These are phyloP conservation scores for Patella depressa DNA, from an alignment of 2,888 invertebrate genomes.

Conservation along the genomic window DNA sequence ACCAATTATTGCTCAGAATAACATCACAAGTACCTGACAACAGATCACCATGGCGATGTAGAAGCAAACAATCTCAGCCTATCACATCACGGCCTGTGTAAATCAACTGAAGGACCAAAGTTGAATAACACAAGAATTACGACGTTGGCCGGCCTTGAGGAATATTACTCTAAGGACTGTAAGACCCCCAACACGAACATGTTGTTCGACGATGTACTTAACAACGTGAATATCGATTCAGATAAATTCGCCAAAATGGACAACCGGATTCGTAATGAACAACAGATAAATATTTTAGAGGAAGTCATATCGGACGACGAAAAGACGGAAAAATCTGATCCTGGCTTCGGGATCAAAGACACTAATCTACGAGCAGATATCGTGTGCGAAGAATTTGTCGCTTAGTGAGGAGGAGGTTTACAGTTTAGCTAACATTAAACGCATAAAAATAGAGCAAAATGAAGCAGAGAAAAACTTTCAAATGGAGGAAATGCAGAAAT, in stretches of 20 bases:
- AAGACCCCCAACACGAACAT: conserved; percentile 77
- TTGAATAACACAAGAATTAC: conserved; percentile 41
- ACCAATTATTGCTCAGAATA: neutral
- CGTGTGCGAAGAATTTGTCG: conserved; percentile 30
- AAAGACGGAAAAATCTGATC: conserved; percentile 23
- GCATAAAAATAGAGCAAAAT: conserved; percentile 50
- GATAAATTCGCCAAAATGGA: conserved; percentile 76
- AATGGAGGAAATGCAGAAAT: conserved; percentile 60
- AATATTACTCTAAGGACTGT: conserved; percentile 75
- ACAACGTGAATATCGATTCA: conserved; percentile 75
- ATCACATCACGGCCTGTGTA: neutral
- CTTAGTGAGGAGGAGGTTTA: conserved; percentile 30
- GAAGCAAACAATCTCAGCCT: neutral
- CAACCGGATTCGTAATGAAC: conserved; percentile 66
- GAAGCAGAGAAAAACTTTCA: conserved; percentile 65
- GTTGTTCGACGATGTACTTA: conserved; percentile 63
- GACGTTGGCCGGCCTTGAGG: conserved; percentile 68
- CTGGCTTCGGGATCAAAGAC: conserved; percentile 71
- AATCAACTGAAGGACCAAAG: neutral
- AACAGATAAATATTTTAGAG: conserved; percentile 72
- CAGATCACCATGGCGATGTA: neutral
- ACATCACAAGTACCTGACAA: neutral
- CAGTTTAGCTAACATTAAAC: conserved; percentile 48
- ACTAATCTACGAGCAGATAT: conserved; percentile 71
- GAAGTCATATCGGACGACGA: conserved; percentile 38